A percentile compares a stretch with the other conserved stretches of the same genome.
phyloP scores from a whole-genome alignment of 2,797 vertebrate genomes.

The Basileuterus tristriatus region DNA sequence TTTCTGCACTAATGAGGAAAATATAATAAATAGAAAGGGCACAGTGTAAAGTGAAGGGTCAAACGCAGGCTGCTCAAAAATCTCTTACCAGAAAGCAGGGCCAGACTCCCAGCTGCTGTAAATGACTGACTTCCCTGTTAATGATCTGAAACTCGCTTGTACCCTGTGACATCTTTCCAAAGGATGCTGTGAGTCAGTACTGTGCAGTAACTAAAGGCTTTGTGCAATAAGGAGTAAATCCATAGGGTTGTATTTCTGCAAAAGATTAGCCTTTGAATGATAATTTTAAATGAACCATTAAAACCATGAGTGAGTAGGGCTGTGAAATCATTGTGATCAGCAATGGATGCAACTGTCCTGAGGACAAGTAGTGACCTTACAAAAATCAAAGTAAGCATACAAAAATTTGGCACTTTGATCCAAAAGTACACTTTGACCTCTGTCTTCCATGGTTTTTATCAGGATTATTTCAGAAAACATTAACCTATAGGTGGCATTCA shows the following conservation, averaged over 20 bases:
- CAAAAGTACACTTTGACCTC: not conserved
- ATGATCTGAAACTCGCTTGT: not conserved
- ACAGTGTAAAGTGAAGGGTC: not conserved
- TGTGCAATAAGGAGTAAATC: not conserved
- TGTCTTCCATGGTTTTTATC: not conserved
- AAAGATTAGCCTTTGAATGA: not conserved
- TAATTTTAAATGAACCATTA: not conserved
- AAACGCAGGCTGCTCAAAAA: not conserved
- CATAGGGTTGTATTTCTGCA: not conserved
- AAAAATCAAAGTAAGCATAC: not conserved
- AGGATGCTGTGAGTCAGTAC: not conserved
- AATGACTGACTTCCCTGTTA: not conserved
- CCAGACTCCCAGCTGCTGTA: not conserved
- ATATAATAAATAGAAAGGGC: not conserved
- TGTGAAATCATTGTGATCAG: not conserved
- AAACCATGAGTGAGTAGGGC: not conserved
- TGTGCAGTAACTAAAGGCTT: not conserved
- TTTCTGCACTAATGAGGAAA: conserved; percentile 4
- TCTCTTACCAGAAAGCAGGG: not conserved
- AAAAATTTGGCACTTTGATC: not conserved
- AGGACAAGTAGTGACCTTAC: not conserved
- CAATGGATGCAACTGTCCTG: not conserved
- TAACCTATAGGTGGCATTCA: conserved; percentile 67
- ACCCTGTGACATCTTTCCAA: not conserved
- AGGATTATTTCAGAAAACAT: not conserved